These are phyloP conservation scores for Nysson spinosus DNA, from an alignment of 2,888 invertebrate species.

Conservation along the genomic window DNA sequence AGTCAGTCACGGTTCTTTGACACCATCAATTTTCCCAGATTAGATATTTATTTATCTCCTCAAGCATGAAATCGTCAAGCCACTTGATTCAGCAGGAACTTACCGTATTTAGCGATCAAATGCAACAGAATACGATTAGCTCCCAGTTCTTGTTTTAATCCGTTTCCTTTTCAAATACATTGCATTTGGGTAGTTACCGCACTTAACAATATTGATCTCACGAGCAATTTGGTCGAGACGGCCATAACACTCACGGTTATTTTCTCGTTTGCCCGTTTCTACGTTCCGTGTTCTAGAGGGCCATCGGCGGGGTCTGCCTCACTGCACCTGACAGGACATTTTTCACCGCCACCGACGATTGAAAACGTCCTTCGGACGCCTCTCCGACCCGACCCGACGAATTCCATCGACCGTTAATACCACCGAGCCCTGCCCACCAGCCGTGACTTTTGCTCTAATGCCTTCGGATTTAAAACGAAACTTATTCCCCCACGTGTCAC, in stretches of 20 bases:
- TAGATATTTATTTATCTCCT: background rate
- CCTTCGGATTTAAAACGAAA: conserved; percentile 3
- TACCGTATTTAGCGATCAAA: background rate
- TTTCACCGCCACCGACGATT: conserved; percentile 37
- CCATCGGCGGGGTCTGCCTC: conserved; percentile 23
- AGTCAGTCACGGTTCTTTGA: background rate
- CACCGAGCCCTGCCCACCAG: conserved; percentile 20
- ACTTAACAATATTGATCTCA: conserved; percentile 20
- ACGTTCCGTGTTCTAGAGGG: conserved; percentile 21
- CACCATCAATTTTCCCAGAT: conserved; percentile 8
- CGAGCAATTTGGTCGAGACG: conserved; percentile 23
- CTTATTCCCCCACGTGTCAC: conserved; percentile 1
- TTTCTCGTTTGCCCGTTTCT: no score
- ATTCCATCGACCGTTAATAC: conserved; percentile 35
- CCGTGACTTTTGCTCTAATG: conserved; percentile 28
- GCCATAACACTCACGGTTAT: background rate
- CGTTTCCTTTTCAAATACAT: background rate
- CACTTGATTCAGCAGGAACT: background rate
- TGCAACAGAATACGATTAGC: background rate
- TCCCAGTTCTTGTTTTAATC: background rate
- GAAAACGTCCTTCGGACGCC: conserved; percentile 32
- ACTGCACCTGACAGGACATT: conserved; percentile 53
- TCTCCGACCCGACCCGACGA: conserved; percentile 17
- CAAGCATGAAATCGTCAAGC: conserved; percentile 1
- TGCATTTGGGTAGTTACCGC: background rate